Evolutionary conservation across 1,140 invertebrate species (phyloP), one percentile per base, ranked within the genome.

Genomic region (Drosophila guanche): DNA sequence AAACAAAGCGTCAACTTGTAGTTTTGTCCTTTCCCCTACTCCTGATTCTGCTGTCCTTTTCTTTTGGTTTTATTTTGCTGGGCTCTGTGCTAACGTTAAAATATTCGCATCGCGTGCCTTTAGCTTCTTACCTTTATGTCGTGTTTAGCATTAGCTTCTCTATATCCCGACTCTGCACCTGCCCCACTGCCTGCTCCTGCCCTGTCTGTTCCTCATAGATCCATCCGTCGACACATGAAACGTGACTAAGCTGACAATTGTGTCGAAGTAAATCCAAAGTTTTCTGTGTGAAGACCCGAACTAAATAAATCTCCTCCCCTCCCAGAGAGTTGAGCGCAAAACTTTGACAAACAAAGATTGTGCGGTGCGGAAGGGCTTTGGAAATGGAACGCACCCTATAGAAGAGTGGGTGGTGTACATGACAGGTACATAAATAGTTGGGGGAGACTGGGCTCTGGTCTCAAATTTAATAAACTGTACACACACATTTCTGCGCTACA

Each of bases 171-270:
- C 51, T 53, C 16, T 16, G 43, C 29, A 45, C 37, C 42, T 10
- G 40, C 12, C 42, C 14, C 4, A 20, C 25, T 12, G 7, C 16
- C 23, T 25, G 29, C 37, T 47, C 53, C 20, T 4, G 7, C 14
- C 50, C 41, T 65, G 48, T 12, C 33, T 37, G 33, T 37, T 12
- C 33, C 16, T 20, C 16, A 20, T 37, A 37, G 33, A 37, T 37
- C 33, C 33, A 62, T 46, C 54, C 63, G 54, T 70, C 65, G 80
- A 59, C 62, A 85, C 81, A 79, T 63, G 84, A 67, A 86, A 89
- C 84, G 84, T 86, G 83, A 86, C 83, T 88, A 88, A 86, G 83
- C 83, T 86, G 83, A 86, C 83, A 86, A 86, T 86, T 89, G 84
- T 86, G 81, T 86, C 77, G 81, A 86, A 85, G 81, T 85, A 85